Conservation (phyloP, 64 coral and sea anemone species). For the Montipora cactus region DNA sequence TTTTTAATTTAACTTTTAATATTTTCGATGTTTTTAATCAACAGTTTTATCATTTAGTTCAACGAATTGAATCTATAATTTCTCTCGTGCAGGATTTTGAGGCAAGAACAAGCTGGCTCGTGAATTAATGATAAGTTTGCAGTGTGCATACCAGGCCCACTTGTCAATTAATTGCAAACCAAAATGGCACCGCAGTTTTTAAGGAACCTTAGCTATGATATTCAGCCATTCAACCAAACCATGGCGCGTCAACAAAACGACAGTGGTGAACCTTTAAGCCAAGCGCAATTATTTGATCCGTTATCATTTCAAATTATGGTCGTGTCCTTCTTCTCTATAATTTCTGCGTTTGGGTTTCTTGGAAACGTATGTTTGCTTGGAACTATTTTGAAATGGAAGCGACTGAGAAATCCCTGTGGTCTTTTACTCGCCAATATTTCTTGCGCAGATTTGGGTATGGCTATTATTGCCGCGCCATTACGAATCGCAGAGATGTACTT, state of each 20-base stretch:
- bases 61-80: background rate
- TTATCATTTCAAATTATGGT: conserved; percentile 36
- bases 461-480: conserved; percentile 64
- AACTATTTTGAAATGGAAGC: conserved; percentile 51
- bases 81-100: conserved; percentile 10
- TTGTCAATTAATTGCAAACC: background rate
- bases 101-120: background rate
- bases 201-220: background rate
- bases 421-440: conserved; percentile 75
- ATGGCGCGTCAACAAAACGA: background rate
- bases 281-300: conserved; percentile 19
- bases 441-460: conserved; percentile 59
- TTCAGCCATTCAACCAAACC: background rate
- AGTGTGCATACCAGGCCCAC: background rate
- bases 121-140: conserved; percentile 11
- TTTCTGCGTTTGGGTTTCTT: conserved; percentile 53
- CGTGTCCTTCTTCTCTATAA: conserved; percentile 39
- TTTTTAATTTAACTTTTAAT: background rate
- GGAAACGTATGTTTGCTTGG: conserved; percentile 69
- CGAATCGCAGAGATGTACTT: conserved; percentile 75
- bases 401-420: conserved; percentile 73
- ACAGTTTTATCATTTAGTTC: too few relatives aligned
- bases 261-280: background rate
- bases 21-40: too few relatives aligned
- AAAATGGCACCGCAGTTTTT: background rate